Evolutionary conservation across 1,140 invertebrate species (phyloP).

Genomic region (Cydia pomonella): DNA sequence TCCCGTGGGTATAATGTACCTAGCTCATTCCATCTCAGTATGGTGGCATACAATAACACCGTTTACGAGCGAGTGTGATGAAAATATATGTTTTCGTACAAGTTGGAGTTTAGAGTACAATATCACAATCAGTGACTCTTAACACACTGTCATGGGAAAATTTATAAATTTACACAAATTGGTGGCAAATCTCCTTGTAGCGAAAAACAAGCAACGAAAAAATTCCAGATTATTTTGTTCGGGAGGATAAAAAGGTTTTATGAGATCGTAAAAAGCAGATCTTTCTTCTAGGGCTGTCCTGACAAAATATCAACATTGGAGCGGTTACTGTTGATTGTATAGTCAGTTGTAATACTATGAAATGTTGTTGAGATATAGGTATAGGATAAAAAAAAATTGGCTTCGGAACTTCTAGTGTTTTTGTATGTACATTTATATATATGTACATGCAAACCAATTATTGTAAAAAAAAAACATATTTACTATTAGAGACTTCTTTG

Average conservation of each 20-base stretch:
- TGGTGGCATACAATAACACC: too few relatives aligned
- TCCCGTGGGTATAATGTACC: too few relatives aligned
- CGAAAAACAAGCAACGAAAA: constrained; percentile 11
- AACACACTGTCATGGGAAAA: background rate
- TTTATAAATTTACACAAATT: constrained; percentile 15
- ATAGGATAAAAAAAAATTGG: background rate
- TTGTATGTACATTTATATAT: too few relatives aligned
- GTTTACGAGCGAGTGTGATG: too few relatives aligned
- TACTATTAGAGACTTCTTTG: too few relatives aligned
- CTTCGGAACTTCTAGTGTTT: too few relatives aligned
- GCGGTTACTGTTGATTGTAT: constrained; percentile 30
- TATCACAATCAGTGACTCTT: background rate
- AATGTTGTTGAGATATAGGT: background rate
- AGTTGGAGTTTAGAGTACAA: background rate
- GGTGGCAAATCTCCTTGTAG: constrained; percentile 17
- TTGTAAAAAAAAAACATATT: too few relatives aligned
- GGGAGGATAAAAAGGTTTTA: constrained; percentile 31
- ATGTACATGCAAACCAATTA: too few relatives aligned
- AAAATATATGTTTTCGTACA: background rate
- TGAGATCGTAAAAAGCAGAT: constrained; percentile 29
- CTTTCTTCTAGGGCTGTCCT: constrained; percentile 29
- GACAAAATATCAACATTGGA: constrained; percentile 31
- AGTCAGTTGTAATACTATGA: constrained; percentile 13
- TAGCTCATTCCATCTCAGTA: too few relatives aligned
- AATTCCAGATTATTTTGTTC: constrained; percentile 27